Evolutionary conservation across 1,140 invertebrate species (phyloP), one percentile per base, ranked within the genome.

Genomic region (Vollenhovia emeryi): DNA sequence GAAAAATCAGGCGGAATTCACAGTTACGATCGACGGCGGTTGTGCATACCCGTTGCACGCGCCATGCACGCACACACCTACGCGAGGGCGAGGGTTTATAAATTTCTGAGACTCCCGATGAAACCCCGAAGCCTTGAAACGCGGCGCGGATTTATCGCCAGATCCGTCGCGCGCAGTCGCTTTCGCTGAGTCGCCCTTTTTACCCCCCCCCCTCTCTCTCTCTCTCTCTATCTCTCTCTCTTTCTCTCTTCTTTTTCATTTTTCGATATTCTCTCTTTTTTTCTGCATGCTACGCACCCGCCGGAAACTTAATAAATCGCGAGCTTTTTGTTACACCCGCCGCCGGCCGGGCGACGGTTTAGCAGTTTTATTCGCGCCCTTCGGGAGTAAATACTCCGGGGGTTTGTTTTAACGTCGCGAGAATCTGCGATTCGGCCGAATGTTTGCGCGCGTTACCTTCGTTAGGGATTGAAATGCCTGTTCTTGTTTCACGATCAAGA

Each of bases 81-180:
- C 8, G 4, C 15, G 21, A 5, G 4, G 11, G 40, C 0, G 27
- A 2, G 24, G n/a, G 74, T 82, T 86, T 66, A 86, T 69, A 86
- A 69, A 83, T 83, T 73, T 84, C 80, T 73, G 85, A 82, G 69
- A 86, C 57, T 86, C 71, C 69, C 85, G 55, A 84, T 79, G 84
- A 83, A 82, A 57, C 60, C n/a, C 55, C 64, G 64, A 66, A 80
- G 76, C 76, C 78, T 80, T 55, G 78, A 80, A 71, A 55, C 64
- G 66, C 78, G 36, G 62, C 50, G 60, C 60, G 78, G 50, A 82
- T 82, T 82, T 82, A 82, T 82, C 66, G 66, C 78, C 24, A 55
- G 50, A 71, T 55, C 64, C 78, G 78, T 80, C 78, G 78, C 50
- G 24, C 78, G 36, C 78, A 80, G 50, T 50, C 78, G 78, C 78